These are phyloP conservation scores for Drosophila anceps DNA, from an alignment of 2,888 invertebrate genomes.

Conservation along the genomic window DNA sequence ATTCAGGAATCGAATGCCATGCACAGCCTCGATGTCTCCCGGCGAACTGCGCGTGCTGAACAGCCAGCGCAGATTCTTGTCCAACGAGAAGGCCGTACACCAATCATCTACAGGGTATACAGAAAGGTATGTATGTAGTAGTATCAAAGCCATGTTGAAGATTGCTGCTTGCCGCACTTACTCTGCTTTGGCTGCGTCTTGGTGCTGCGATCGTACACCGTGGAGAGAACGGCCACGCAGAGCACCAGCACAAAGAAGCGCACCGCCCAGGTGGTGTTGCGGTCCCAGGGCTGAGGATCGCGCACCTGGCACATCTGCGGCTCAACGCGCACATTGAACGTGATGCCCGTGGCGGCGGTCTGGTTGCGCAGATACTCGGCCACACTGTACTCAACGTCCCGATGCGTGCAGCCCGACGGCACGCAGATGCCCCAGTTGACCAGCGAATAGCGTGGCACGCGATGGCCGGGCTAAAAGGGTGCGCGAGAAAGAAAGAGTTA, in stretches of 20 bases:
- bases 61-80: slow-evolving; percentile 87
- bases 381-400: slow-evolving; percentile 87
- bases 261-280: slow-evolving; percentile 86
- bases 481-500: background rate
- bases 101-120: slow-evolving; percentile 85
- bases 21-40: slow-evolving; percentile 88
- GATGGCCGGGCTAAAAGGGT: slow-evolving; percentile 88
- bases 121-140: too few relatives aligned
- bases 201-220: slow-evolving; percentile 82
- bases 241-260: slow-evolving; percentile 86
- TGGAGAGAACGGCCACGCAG: slow-evolving; percentile 83
- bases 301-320: slow-evolving; percentile 88
- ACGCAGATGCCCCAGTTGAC: slow-evolving; percentile 90
- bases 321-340: slow-evolving; percentile 87
- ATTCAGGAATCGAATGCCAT: slow-evolving; percentile 89
- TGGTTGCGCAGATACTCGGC: slow-evolving; percentile 86
- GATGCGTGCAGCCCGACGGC: slow-evolving; percentile 87
- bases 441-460: slow-evolving; percentile 89
- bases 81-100: slow-evolving; percentile 88
- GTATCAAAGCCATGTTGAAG: background rate
- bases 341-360: slow-evolving; percentile 87
- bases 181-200: slow-evolving; percentile 75
- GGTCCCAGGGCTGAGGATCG: slow-evolving; percentile 84
- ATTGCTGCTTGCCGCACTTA: slow-evolving; percentile 55
- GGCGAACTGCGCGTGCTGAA: slow-evolving; percentile 86